Base-by-base conservation (phyloP, 2,113 vertebrate genomes). In the Elaphurus davidianus region DNA sequence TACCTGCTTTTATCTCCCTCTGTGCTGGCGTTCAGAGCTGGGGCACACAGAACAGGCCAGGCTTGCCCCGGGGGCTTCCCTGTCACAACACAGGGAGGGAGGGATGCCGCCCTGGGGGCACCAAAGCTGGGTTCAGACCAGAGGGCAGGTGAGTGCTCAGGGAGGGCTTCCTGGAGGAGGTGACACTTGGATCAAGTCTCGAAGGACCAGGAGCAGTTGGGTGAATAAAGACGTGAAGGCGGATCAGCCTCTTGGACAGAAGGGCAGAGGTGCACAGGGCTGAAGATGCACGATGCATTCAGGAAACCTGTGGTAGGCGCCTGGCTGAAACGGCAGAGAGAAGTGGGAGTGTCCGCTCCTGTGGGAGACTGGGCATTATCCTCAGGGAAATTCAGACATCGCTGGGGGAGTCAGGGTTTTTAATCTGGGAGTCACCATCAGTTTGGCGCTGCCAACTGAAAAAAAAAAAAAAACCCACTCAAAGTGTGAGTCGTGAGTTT, bases 71-170 rank as follows among this genome's bases (percentile, higher is more conserved):
- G 17, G 12, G 67, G 9, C 33, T 16, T 50, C 82, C 15, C 28
- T 1, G 6, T 50, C 60, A 21, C 11, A 7, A 21, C 4, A 7
- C 1, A 45, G 16, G 21, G 16, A 57, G 30, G 11, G 40, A 19
- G 5, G 62, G 62, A 14, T 5, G 11, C 55, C 14, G 60, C 33
- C 6, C 52, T 15, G 14, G 25, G 21, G n/a, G 28, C 2, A 2
- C 23, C 13, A 1, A 30, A 28, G 43, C 45, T 11, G 16, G 57
- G 71, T 62, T 81, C 47, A 19, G 52, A 11, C 1, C 0, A 0
- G n/a, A 45, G 25, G 64, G n/a, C n/a, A 57, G 17, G 21, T 2
- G 0, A 36, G 36, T 54, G 33, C 47, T 90, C 60, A 11, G 21
- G 50, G 36, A 90, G 25, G 67, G 30, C 60, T 90, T 52, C 91